A percentile compares a stretch with the other conserved stretches of the same genome.
phyloP scores from a whole-genome alignment of 1,140 invertebrate genomes.

The Hylyphantes graminicola region DNA sequence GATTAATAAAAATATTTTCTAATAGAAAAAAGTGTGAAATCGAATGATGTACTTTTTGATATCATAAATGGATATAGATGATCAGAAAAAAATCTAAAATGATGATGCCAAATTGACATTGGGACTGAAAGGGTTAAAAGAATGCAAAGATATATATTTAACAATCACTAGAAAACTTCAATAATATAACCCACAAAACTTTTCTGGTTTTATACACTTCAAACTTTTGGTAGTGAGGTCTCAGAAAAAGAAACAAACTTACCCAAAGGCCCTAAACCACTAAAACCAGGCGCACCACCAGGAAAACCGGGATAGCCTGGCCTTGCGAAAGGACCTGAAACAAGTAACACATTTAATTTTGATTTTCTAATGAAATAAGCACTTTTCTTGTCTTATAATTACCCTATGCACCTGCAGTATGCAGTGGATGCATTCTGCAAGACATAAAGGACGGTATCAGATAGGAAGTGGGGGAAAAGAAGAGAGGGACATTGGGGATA shows the following conservation, averaged over 20 bases:
- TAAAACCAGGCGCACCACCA: conserved; percentile 46
- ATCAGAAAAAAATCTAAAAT: no score
- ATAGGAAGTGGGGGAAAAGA: background rate
- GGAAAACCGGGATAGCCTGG: conserved; percentile 57
- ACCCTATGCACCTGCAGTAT: background rate
- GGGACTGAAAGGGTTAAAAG: no score
- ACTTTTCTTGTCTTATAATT: background rate
- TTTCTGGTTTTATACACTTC: background rate
- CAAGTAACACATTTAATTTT: background rate
- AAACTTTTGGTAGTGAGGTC: no score
- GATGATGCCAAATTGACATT: no score
- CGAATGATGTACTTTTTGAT: no score
- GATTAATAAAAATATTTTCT: no score
- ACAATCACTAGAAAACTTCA: no score
- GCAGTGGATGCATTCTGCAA: conserved; percentile 2
- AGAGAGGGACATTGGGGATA: background rate
- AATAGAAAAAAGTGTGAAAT: no score
- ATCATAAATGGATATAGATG: no score
- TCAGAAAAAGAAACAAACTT: conserved; percentile 1
- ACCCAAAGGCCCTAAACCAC: conserved; percentile 52
- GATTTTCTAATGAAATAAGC: background rate
- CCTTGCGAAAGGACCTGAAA: conserved; percentile 56
- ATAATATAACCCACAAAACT: background rate
- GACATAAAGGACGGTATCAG: conserved; percentile 6
- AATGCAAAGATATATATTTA: no score